A percentile compares a stretch with the other conserved stretches of the same genome.
phyloP scores from a whole-genome alignment of 1,140 invertebrate species.

The Drosophila melanica region DNA sequence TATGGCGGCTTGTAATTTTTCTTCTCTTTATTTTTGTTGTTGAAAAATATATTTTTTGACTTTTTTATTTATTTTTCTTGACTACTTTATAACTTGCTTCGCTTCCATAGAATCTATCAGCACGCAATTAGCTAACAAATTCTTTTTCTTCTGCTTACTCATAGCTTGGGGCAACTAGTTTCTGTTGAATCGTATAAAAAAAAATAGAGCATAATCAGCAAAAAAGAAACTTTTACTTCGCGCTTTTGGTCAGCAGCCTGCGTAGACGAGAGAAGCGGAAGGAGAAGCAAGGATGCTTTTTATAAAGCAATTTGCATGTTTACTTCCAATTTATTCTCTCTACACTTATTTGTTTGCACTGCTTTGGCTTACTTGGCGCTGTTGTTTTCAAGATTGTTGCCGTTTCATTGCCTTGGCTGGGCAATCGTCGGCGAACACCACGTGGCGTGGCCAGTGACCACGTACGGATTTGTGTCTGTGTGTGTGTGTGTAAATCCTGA shows the following conservation, averaged over 20 bases:
- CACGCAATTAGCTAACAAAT: slow-evolving; percentile 2
- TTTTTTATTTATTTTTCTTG: not conserved
- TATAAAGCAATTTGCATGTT: slow-evolving; percentile 62
- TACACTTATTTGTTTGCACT: slow-evolving; percentile 13
- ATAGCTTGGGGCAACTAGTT: slow-evolving; percentile 18
- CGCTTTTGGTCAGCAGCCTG: slow-evolving; percentile 13
- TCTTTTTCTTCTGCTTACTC: not conserved
- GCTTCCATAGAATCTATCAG: not conserved
- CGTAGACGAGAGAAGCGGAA: not conserved
- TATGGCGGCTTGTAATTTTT: too few relatives aligned
- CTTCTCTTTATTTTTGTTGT: not conserved
- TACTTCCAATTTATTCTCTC: slow-evolving; percentile 9
- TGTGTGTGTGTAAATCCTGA: slow-evolving; percentile 22
- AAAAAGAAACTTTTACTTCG: slow-evolving; percentile 18
- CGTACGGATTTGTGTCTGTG: slow-evolving; percentile 14
- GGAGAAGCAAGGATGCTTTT: slow-evolving; percentile 43
- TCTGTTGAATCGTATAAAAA: slow-evolving; percentile 31
- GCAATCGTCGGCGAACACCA: slow-evolving; percentile 23
- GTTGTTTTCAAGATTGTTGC: slow-evolving; percentile 29
- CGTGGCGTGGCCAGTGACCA: slow-evolving; percentile 32
- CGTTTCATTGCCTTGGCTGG: slow-evolving; percentile 9
- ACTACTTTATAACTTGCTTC: not conserved
- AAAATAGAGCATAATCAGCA: slow-evolving; percentile 24
- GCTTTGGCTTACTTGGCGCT: slow-evolving; percentile 4
- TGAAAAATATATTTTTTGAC: not conserved